Evolutionary conservation across 1,140 invertebrate genomes (phyloP).

Genomic region (Papilio polyxenes): DNA sequence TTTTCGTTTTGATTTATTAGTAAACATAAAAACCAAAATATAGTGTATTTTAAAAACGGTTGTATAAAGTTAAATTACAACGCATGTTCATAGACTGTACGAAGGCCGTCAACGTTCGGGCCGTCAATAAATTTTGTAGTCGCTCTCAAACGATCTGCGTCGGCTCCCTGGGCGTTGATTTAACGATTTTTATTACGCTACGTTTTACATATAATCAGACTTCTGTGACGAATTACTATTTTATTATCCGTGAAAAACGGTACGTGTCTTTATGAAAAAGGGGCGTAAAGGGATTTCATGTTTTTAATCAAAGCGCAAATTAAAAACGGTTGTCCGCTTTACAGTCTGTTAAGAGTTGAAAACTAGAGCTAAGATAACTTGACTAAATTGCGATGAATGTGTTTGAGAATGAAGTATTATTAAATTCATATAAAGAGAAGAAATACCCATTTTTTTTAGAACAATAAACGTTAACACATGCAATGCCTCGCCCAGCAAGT

Average conservation of each 20-base stretch:
- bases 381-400: background rate
- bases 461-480: no score
- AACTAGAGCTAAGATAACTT: background rate
- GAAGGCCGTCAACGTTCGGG: background rate
- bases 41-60: background rate
- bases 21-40: no score
- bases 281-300: constrained; percentile 24
- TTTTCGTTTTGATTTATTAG: background rate
- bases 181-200: constrained; percentile 62
- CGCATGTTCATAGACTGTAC: constrained; percentile 15
- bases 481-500: no score
- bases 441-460: no score
- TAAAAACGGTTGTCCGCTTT: constrained; percentile 8
- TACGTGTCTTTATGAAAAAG: constrained; percentile 37
- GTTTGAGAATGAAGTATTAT: background rate
- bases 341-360: background rate
- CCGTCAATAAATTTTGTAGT: background rate
- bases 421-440: background rate
- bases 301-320: constrained; percentile 18
- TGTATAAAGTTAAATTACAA: background rate
- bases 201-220: constrained; percentile 71
- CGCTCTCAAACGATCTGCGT: constrained; percentile 21
- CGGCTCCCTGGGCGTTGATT: constrained; percentile 52
- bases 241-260: constrained; percentile 56
- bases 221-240: constrained; percentile 56